Base-by-base conservation (phyloP, 2,797 vertebrate genomes). In the Picus viridis region DNA sequence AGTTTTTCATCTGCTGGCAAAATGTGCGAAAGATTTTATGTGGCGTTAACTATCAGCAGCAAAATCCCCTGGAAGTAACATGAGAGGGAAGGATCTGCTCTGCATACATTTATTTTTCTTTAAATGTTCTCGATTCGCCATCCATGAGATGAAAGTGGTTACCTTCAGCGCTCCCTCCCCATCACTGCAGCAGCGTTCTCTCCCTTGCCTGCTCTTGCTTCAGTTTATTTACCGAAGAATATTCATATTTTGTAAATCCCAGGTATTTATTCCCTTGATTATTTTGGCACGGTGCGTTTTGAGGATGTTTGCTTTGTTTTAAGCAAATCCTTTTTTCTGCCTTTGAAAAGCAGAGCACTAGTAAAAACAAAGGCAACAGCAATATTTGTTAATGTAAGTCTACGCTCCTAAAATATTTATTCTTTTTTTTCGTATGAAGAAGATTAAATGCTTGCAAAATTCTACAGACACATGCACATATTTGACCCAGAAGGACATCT, bases 291-390 rank as follows among this genome's bases (percentile, higher is more conserved):
- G 49, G 89, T 69, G 85, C 76, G 53, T 96, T 96, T 88, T 80
- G 73, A 97, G 93, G 93, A 95, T 97, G 96, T 97, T 97, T 98
- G 97, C 96, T 98, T 97, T 98, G 96, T 97, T 98, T 97, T 77
- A 95, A 95, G 95, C 83, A 96, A 97, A 97, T 93, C 96, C 90
- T 73, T 29, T 11, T 54, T 16, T 29, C 89, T 97, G 93, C 93
- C 92, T 93, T 97, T 96, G 83, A 97, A 97, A 96, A 94, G 74
- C 86, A 88, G 92, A 97, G 91, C 83, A 79, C 89, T 95, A 97
- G 93, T 95, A 86, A 97, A 98, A 98, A 97, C 96, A 98, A 96
- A 97, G 94, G 95, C 89, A 96, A 95, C 83, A 41, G 91, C 90
- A 93, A 89, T 97, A 95, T 97, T 97, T 98, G 96, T 97, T 97